Evolutionary conservation across 1,140 invertebrate genomes (phyloP).

Genomic region (Pararge aegeria): DNA sequence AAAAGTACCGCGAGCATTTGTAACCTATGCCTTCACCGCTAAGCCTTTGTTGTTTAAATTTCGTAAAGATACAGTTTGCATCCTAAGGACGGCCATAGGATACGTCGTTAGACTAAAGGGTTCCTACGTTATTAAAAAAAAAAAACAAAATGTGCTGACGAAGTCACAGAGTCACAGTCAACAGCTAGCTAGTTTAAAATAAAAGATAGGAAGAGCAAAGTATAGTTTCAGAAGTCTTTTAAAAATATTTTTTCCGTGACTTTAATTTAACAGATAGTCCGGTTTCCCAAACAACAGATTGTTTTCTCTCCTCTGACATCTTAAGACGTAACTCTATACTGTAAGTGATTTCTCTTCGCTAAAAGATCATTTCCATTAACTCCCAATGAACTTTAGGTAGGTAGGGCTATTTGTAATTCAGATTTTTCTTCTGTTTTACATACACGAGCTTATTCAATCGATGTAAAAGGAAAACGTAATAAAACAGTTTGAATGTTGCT

Average conservation of each 20-base stretch:
- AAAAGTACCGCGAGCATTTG: too few species aligned
- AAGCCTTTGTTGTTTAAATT: too few species aligned
- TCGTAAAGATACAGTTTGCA: too few species aligned
- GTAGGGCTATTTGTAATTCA: background rate
- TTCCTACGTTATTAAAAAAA: too few species aligned
- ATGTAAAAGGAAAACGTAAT: conserved; percentile 18
- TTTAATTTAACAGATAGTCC: background rate
- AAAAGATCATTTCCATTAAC: conserved; percentile 10
- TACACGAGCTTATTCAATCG: conserved; percentile 20
- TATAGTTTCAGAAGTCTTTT: too few species aligned
- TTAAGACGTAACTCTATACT: background rate
- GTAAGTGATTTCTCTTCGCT: conserved; percentile 7
- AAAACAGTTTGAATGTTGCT: conserved; percentile 15
- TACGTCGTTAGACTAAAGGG: too few species aligned
- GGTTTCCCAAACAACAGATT: background rate
- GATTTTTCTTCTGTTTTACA: conserved; percentile 23
- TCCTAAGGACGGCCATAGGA: too few species aligned
- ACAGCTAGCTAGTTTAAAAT: background rate
- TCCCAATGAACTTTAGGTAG: conserved; percentile 14
- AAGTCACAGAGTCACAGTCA: too few species aligned
- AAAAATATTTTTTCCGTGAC: background rate
- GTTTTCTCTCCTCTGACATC: background rate
- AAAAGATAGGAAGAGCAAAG: too few species aligned
- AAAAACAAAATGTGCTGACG: too few species aligned
- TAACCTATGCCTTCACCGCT: too few species aligned